These are phyloP conservation scores for Ovibos moschatus DNA, from an alignment of 2,113 vertebrate species.

Conservation along the genomic window DNA sequence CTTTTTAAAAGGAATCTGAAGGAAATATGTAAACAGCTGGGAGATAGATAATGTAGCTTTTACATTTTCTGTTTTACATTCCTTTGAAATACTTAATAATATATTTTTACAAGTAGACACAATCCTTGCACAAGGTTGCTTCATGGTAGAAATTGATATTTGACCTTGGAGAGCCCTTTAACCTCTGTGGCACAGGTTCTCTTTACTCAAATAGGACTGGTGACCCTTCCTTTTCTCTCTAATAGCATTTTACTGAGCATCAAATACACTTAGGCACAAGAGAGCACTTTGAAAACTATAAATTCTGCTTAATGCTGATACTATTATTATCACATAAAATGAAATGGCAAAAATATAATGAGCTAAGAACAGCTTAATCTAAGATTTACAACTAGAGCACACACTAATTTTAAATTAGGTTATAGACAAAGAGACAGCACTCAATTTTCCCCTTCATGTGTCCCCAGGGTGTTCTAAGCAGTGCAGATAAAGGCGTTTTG, in stretches of 20 bases:
- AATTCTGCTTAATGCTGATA: background rate
- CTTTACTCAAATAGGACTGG: background rate
- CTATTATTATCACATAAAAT: slow-evolving; percentile 37
- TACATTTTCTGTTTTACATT: background rate
- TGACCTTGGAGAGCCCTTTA: background rate
- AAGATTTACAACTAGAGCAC: background rate
- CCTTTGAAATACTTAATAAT: background rate
- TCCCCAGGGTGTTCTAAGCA: slow-evolving; percentile 34
- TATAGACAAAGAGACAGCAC: slow-evolving; percentile 11
- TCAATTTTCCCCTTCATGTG: background rate
- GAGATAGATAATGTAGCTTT: background rate
- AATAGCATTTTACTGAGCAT: background rate
- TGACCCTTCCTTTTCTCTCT: background rate
- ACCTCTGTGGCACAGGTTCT: background rate
- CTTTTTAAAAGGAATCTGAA: background rate
- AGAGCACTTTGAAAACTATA: background rate
- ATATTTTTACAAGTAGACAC: background rate
- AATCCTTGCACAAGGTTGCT: background rate
- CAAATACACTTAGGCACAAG: background rate
- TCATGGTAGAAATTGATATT: background rate
- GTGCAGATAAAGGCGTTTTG: background rate
- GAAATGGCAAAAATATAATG: slow-evolving; percentile 23
- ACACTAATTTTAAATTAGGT: slow-evolving; percentile 39
- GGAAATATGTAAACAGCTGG: background rate
- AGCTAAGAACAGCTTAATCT: background rate